A percentile compares a stretch with the other conserved stretches of the same genome.
These are phyloP conservation scores for Epizoanthus ramosus DNA, from an alignment of 92 coral and sea anemone species.

Conservation along the genomic window DNA sequence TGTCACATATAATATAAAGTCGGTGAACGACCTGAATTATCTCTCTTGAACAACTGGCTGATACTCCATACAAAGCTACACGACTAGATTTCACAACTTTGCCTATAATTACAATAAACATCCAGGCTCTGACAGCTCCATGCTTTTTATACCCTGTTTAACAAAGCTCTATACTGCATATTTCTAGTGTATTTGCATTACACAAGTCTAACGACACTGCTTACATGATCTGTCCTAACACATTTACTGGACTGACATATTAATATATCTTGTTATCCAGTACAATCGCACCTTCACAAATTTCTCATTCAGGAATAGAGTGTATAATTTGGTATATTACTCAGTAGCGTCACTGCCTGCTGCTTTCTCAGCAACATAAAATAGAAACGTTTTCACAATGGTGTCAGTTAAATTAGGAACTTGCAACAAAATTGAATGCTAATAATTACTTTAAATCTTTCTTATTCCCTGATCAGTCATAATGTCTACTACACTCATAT, in stretches of 20 bases:
- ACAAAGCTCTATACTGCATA: constrained; percentile 2
- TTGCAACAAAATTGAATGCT: constrained; percentile 21
- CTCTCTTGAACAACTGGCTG: constrained; percentile 52
- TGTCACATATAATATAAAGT: constrained; percentile 93
- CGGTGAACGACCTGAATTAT: constrained; percentile 78
- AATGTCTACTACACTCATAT: neutral
- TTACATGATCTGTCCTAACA: neutral
- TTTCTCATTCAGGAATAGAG: neutral
- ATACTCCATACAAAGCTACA: constrained; percentile 40
- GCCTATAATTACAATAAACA: constrained; percentile 29
- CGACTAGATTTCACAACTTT: constrained; percentile 26
- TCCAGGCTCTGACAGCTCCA: neutral
- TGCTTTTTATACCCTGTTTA: neutral
- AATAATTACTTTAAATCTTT: neutral
- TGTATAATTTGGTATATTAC: too few species aligned
- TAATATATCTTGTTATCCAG: too few species aligned
- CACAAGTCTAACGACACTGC: neutral
- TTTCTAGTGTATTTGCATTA: neutral
- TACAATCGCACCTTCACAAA: neutral
- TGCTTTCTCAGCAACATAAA: constrained; percentile 19
- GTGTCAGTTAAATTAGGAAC: neutral
- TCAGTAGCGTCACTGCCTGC: neutral
- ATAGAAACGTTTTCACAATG: neutral
- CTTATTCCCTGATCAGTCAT: neutral
- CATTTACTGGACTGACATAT: neutral